These are phyloP conservation scores for Atta texana DNA, from an alignment of 1,140 invertebrate genomes.

Conservation along the genomic window DNA sequence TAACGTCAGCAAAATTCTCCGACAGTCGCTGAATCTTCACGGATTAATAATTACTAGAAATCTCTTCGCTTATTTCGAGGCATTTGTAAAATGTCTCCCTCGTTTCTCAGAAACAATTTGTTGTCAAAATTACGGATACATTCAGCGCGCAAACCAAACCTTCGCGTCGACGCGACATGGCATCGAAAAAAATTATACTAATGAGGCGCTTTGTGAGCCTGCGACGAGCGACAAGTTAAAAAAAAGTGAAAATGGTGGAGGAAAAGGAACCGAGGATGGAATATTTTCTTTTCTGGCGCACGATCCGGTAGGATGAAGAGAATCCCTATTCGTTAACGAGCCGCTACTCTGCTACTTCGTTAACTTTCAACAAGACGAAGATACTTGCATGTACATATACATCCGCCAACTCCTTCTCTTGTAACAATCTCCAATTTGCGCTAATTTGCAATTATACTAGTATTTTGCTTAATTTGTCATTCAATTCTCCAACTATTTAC, in stretches of 20 bases:
- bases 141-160: slow-evolving; percentile 37
- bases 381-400: slow-evolving; percentile 55
- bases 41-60: slow-evolving; percentile 20
- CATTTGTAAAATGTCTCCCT: neutral
- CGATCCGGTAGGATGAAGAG: slow-evolving; percentile 63
- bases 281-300: slow-evolving; percentile 71
- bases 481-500: slow-evolving; percentile 37
- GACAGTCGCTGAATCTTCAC: slow-evolving; percentile 15
- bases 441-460: slow-evolving; percentile 68
- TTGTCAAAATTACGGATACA: slow-evolving; percentile 37
- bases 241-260: slow-evolving; percentile 2
- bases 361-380: slow-evolving; percentile 75
- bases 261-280: slow-evolving; percentile 27
- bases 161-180: neutral
- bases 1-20: slow-evolving; percentile 30
- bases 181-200: slow-evolving; percentile 69
- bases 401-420: slow-evolving; percentile 41
- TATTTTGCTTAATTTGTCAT: slow-evolving; percentile 68
- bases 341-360: slow-evolving; percentile 72
- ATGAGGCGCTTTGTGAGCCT: slow-evolving; percentile 70
- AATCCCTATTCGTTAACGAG: slow-evolving; percentile 74
- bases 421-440: slow-evolving; percentile 68
- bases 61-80: neutral
- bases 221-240: slow-evolving; percentile 37
- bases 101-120: slow-evolving; percentile 21